Evolutionary conservation across 2,797 vertebrate species (phyloP), one percentile per base, ranked within the genome.

Genomic region (Aulostomus chinensis): DNA sequence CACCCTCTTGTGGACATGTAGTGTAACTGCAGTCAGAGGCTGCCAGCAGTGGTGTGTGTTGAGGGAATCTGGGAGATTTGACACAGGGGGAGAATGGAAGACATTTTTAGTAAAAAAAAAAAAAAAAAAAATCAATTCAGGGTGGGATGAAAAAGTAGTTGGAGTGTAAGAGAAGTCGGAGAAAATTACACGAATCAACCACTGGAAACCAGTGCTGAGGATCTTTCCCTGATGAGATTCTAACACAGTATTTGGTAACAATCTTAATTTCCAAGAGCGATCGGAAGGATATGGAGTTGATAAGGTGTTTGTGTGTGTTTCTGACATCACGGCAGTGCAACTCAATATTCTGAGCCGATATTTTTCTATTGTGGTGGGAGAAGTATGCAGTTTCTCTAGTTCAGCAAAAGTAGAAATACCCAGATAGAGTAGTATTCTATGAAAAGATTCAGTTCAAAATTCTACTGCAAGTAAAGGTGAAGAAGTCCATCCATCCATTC

Each of bases 281-380:
- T 82, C 79, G 79, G 71, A 63, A 83, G 35, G 70, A 47, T 21
- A 30, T 65, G 35, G n/a, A n/a, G n/a, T n/a, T n/a, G n/a, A n/a
- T n/a, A n/a, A n/a, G n/a, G n/a, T n/a, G n/a, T n/a, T n/a, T n/a
- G n/a, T n/a, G n/a, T n/a, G n/a, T n/a, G n/a, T n/a, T n/a, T n/a
- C n/a, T n/a, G n/a, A n/a, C n/a, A n/a, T n/a, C n/a, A n/a, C n/a
- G n/a, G n/a, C n/a, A n/a, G n/a, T n/a, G n/a, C n/a, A n/a, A n/a
- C n/a, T n/a, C n/a, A n/a, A n/a, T n/a, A n/a, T n/a, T n/a, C n/a
- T n/a, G n/a, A n/a, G n/a, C n/a, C n/a, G n/a, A n/a, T n/a, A n/a
- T n/a, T n/a, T n/a, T n/a, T n/a, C n/a, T n/a, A n/a, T n/a, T n/a
- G n/a, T n/a, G n/a, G n/a, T n/a, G n/a, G n/a, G n/a, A n/a, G n/a